Evolutionary conservation across 2,113 vertebrate species (phyloP).

Genomic region (Marmota monax): DNA sequence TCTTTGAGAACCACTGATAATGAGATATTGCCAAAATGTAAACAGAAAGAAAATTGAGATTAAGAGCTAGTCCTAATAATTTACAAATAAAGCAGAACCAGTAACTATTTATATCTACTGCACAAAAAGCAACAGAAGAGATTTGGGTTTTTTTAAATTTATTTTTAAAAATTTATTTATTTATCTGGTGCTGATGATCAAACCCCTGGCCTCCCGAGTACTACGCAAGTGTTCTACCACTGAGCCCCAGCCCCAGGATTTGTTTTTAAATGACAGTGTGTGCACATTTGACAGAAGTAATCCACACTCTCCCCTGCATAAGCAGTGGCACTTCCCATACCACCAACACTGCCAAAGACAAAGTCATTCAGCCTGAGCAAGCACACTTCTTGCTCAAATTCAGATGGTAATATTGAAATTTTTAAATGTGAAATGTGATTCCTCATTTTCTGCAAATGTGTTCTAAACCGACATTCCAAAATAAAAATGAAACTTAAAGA

Average conservation of each 20-base stretch:
- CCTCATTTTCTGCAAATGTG: too few relatives aligned
- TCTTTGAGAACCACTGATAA: neutral
- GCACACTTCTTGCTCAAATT: constrained; percentile 10
- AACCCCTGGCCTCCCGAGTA: too few relatives aligned
- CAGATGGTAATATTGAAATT: neutral
- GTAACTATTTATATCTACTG: neutral
- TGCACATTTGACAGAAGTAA: neutral
- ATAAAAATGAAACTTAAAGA: neutral
- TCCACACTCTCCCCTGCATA: neutral
- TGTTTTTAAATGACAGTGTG: neutral
- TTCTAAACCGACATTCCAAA: neutral
- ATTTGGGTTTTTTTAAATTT: neutral
- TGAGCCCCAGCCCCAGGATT: too few relatives aligned
- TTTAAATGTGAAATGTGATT: neutral
- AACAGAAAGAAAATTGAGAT: neutral
- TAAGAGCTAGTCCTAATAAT: neutral
- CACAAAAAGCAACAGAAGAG: neutral
- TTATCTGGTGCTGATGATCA: too few relatives aligned
- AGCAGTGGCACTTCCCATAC: neutral
- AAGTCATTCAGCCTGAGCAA: neutral
- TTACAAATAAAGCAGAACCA: neutral
- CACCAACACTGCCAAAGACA: neutral
- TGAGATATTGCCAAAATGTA: neutral
- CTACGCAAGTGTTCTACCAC: too few relatives aligned
- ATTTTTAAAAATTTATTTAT: too few relatives aligned